Evolutionary conservation across 2,113 vertebrate species (phyloP).

Genomic region (Rattus rattus): DNA sequence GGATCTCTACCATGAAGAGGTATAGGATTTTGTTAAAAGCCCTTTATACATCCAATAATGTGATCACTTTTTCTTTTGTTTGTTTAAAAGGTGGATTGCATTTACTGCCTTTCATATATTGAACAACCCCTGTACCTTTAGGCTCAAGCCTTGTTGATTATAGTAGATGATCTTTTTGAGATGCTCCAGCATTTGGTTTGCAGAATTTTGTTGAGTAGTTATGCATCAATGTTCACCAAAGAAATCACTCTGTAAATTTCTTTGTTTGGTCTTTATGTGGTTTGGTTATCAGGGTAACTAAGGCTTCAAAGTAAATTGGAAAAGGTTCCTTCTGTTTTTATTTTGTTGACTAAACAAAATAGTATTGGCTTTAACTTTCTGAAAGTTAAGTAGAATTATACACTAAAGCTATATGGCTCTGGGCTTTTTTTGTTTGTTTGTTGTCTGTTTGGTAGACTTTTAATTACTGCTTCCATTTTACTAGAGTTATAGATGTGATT

Average conservation of each 20-base stretch:
- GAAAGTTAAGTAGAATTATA: background rate
- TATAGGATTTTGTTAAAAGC: background rate
- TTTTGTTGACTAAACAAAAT: background rate
- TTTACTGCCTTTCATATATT: background rate
- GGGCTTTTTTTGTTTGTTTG: background rate
- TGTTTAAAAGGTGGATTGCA: background rate
- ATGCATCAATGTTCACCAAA: no score
- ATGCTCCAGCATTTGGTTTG: background rate
- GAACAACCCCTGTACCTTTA: background rate
- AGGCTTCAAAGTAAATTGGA: no score
- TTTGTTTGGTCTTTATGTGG: no score
- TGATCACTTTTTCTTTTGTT: background rate
- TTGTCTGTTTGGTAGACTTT: background rate
- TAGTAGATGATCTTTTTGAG: background rate
- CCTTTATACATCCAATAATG: background rate
- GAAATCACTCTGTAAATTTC: no score
- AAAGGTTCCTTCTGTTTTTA: no score
- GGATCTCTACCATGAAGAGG: background rate
- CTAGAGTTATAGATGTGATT: background rate
- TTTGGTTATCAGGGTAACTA: no score
- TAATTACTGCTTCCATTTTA: background rate
- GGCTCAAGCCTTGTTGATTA: background rate
- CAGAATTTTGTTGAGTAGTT: no score
- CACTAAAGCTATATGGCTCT: background rate
- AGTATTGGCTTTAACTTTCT: background rate